A percentile compares a stretch with the other conserved stretches of the same genome.
These are phyloP conservation scores for Sebastes fasciatus DNA, from an alignment of 2,113 vertebrate species.

Conservation along the genomic window DNA sequence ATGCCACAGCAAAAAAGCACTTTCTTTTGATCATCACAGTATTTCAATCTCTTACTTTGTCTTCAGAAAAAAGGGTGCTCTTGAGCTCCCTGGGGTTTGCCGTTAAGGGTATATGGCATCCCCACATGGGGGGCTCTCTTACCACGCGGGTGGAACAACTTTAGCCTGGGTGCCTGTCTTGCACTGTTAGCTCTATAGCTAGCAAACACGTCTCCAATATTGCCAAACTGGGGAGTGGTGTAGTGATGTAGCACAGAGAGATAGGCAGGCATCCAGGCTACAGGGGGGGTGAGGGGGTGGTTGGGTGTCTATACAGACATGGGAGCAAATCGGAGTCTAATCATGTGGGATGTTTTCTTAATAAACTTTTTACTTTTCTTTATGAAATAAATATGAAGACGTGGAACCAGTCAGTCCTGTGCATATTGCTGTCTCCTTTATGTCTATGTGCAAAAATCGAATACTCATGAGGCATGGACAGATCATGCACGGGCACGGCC, in stretches of 20 bases:
- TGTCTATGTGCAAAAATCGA: background rate
- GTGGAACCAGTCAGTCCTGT: conserved; percentile 52
- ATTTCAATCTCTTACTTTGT: conserved; percentile 73
- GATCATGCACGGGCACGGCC: background rate
- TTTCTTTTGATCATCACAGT: conserved; percentile 81
- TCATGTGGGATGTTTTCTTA: conserved; percentile 79
- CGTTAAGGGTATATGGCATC: conserved; percentile 57
- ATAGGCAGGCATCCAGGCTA: conserved; percentile 72
- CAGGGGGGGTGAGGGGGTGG: background rate
- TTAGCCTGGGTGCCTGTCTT: conserved; percentile 72
- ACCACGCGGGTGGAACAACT: conserved; percentile 37
- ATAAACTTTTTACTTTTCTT: conserved; percentile 82
- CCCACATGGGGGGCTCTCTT: conserved; percentile 59
- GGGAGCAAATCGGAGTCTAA: conserved; percentile 60
- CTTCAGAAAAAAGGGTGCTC: conserved; percentile 74
- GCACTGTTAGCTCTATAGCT: conserved; percentile 63
- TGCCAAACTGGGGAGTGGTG: conserved; percentile 76
- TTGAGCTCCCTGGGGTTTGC: conserved; percentile 65
- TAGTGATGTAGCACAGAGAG: conserved; percentile 62
- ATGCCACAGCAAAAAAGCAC: conserved; percentile 81
- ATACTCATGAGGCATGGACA: background rate
- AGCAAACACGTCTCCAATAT: conserved; percentile 67
- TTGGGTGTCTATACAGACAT: conserved; percentile 14
- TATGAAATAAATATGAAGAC: conserved; percentile 84
- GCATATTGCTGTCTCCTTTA: conserved; percentile 41